Conservation (phyloP, 2,113 vertebrate species). For the Hemicordylus capensis region DNA sequence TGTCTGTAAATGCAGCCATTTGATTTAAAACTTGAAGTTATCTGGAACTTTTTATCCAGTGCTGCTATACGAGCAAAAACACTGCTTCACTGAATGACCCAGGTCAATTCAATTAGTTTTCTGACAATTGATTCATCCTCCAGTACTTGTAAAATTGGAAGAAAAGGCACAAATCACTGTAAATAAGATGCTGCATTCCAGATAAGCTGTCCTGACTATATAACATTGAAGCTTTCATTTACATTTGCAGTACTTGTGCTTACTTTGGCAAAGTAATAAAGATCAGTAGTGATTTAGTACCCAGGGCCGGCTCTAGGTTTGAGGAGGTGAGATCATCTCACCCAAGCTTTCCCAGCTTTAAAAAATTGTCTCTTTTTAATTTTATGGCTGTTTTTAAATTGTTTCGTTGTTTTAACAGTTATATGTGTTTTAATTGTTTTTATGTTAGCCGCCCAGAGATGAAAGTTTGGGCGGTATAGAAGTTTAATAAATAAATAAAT, state of each 20-base stretch:
- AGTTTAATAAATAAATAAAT: too few relatives aligned
- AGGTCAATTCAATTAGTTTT: neutral
- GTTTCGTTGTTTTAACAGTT: too few relatives aligned
- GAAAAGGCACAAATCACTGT: neutral
- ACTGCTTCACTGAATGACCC: neutral
- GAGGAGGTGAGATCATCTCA: too few relatives aligned
- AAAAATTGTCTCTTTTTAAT: too few relatives aligned
- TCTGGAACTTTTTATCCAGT: neutral
- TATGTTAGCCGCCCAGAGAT: too few relatives aligned
- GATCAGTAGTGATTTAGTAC: neutral
- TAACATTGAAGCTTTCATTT: neutral
- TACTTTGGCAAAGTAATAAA: neutral
- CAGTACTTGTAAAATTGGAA: neutral
- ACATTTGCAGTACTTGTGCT: neutral
- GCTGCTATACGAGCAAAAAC: slow-evolving; percentile 4
- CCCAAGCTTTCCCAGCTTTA: too few relatives aligned
- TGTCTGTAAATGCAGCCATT: neutral
- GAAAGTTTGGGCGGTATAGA: too few relatives aligned
- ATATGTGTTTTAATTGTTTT: too few relatives aligned
- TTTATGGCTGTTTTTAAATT: too few relatives aligned
- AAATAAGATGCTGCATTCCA: neutral
- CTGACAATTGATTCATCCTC: neutral
- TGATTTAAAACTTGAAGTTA: slow-evolving; percentile 16
- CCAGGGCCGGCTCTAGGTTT: neutral
- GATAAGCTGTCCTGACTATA: neutral